Conservation (phyloP, 2,888 invertebrate genomes). For the Agrilus biguttatus region DNA sequence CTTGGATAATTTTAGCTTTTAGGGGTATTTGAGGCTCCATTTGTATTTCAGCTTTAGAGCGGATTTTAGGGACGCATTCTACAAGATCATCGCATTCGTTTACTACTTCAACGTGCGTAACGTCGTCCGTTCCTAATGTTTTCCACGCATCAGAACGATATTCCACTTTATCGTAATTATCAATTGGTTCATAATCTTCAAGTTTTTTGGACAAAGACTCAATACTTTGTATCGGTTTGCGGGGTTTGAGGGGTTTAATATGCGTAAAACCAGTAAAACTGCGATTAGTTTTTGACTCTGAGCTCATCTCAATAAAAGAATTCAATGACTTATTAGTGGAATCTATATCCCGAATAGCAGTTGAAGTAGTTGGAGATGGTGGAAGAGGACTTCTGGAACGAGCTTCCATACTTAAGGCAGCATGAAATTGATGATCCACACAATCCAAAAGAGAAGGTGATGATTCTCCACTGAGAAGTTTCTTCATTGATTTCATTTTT, state of each 20-base stretch:
- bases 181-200: slow-evolving; percentile 34
- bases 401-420: slow-evolving; percentile 63
- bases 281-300: slow-evolving; percentile 8
- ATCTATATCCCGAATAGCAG: slow-evolving; percentile 33
- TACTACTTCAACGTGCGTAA: slow-evolving; percentile 52
- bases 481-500: slow-evolving; percentile 81
- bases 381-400: slow-evolving; percentile 71
- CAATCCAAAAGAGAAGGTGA: slow-evolving; percentile 42
- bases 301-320: slow-evolving; percentile 6
- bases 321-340: slow-evolving; percentile 20
- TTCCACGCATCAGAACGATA: slow-evolving; percentile 68
- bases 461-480: slow-evolving; percentile 57
- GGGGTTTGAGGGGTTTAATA: slow-evolving; percentile 24
- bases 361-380: slow-evolving; percentile 33
- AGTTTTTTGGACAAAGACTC: slow-evolving; percentile 18
- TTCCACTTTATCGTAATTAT: slow-evolving; percentile 64
- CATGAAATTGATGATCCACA: slow-evolving; percentile 61
- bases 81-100: slow-evolving; percentile 25
- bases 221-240: slow-evolving; percentile 8
- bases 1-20: slow-evolving; percentile 40
- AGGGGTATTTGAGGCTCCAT: slow-evolving; percentile 18
- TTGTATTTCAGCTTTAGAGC: slow-evolving; percentile 26
- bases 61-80: slow-evolving; percentile 31
- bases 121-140: slow-evolving; percentile 59
- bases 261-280: slow-evolving; percentile 4